Evolutionary conservation across 2,888 invertebrate species (phyloP), one percentile per base, ranked within the genome.

Genomic region (Drosophila testacea): DNA sequence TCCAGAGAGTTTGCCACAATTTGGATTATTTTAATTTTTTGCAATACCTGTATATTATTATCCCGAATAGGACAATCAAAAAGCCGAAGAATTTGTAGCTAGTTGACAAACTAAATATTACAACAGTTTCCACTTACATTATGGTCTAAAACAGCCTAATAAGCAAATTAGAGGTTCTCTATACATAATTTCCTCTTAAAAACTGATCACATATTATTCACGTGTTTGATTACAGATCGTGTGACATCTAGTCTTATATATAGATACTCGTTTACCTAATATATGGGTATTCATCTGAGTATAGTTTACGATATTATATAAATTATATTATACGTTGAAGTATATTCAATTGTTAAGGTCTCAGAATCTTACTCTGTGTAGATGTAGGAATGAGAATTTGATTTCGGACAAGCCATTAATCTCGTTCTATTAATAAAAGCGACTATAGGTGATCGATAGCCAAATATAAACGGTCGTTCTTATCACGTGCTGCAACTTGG

Each of bases 401-500:
- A 64, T 73, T 54, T 56, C 30, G 22, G 44, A 61, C 41, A 47
- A 32, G 44, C 16, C 13, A 42, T 69, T 61, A 70, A 78, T 87
- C 74, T 61, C 27, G 32, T 42, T 60, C 79, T 87, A 83, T 81
- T 72, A 87, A 87, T 87, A 87, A 67, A 39, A 39, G 28, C 55
- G 54, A 7, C 75, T 66, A 69, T 64, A 71, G 69, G 68, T 72
- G 73, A 69, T 56, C 32, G 69, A 68, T 72, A 70, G 67, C 65
- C 77, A 81, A 83, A 76, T 72, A 84, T 72, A 76, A 61, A 48
- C 55, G 61, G 39, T 34, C 41, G 38, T 41, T 64, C 88, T 83
- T 87, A 83, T 83, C 83, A 83, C 83, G 79, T 83, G 88, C 79
- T 69, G 73, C 69, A 47, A 44, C 36, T 30, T 44, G 36, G 32